Conservation (phyloP, 2,113 vertebrate genomes). For the Cryptomyrus ogoouensis region DNA sequence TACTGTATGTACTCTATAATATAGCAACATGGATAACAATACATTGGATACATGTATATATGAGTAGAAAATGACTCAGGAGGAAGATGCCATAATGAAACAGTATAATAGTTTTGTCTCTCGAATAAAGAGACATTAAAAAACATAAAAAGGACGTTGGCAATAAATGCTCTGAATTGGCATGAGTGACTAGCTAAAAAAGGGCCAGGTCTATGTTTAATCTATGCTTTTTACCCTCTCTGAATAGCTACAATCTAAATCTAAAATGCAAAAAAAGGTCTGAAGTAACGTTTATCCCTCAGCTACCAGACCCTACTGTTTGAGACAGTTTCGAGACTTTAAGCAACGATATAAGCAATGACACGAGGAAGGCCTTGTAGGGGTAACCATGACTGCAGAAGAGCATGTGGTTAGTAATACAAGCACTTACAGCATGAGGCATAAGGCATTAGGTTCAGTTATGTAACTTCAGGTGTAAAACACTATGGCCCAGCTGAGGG, state of each 20-base stretch:
- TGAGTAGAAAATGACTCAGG: background rate
- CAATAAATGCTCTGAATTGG: background rate
- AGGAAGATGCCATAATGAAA: background rate
- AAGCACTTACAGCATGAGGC: background rate
- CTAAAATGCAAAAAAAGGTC: background rate
- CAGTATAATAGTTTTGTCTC: background rate
- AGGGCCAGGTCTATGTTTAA: background rate
- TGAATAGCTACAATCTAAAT: background rate
- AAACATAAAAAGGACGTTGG: background rate
- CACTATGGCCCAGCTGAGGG: background rate
- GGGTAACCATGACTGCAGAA: background rate
- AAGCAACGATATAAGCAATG: background rate
- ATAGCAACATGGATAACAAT: background rate
- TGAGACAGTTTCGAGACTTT: background rate
- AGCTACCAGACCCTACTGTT: background rate
- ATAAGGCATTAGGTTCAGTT: background rate
- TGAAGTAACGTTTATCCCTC: background rate
- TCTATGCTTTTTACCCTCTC: background rate
- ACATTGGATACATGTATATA: background rate
- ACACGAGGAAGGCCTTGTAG: background rate
- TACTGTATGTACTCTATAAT: background rate
- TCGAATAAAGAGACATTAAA: background rate
- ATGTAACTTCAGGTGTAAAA: background rate
- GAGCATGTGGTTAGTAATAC: background rate
- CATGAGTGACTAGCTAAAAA: background rate